Base-by-base conservation (phyloP, 2,797 vertebrate genomes). In the Artibeus lituratus region DNA sequence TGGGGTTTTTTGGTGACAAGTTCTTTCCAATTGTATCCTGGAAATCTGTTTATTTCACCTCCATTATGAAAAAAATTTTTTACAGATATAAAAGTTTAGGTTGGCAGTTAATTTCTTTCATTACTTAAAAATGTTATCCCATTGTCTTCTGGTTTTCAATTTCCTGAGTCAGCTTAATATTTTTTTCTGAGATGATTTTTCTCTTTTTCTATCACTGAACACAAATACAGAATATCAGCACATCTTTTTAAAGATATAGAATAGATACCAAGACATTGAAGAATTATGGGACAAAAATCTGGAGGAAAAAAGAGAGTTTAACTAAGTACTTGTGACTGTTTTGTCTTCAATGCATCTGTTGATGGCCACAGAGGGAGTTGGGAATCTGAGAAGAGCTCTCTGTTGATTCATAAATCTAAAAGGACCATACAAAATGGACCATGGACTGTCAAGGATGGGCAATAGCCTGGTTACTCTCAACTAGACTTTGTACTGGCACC, bases 101-200 rank as follows among this genome's bases (percentile, higher is more conserved):
- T 94, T 78, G 80, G 24, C 9, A 88, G 19, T 74, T 69, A 67
- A 72, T 83, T 89, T 83, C 32, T 67, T 74, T 92, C 9, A 55
- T 55, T 70, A 39, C 32, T 72, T 84, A 0, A 83, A 95, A 81
- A 29, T 72, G 16, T 19, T 24, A 44, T 67, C 73, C 47, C 3
- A 22, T 80, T 89, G 1, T 80, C 24, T 59, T 94, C 8, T 85
- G 74, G 42, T 37, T 85, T 81, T 32, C 73, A 81, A 26, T 14
- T 62, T 76, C 92, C 51, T 53, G 57, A 81, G 29, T 4, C 3
- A 62, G 39, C 69, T 81, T 47, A 51, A 18, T 87, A 91, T 88
- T 88, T 51, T 42, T 44, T 92, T 93, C 62, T 87, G n/a, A 90
- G 44, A 55, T 55, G n/a, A 70, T 67, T 96, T 82, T 90, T 82